Conservation (phyloP, 2,888 invertebrate species). For the Spodoptera picta region DNA sequence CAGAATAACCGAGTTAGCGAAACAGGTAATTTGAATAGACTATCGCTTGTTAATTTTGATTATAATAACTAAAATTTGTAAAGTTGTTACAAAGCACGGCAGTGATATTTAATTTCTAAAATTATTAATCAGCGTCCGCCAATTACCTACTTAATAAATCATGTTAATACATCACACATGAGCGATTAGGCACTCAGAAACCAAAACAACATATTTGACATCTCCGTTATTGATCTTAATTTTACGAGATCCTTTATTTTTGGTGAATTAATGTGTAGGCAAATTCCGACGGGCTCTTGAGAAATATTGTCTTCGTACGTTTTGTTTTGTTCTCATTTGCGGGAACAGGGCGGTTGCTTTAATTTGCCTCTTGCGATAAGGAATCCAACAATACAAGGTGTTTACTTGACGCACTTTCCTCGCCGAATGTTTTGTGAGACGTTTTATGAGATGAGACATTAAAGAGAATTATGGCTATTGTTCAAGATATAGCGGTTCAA, state of each 20-base stretch:
- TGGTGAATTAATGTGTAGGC: slow-evolving; percentile 58
- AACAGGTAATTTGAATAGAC: too few species aligned
- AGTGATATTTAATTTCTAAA: slow-evolving; percentile 3
- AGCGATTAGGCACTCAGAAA: background rate
- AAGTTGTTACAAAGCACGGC: too few species aligned
- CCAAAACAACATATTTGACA: slow-evolving; percentile 2
- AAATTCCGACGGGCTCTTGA: slow-evolving; percentile 52
- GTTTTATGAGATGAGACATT: slow-evolving; percentile 63
- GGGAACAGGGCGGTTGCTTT: slow-evolving; percentile 59
- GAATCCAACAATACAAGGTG: slow-evolving; percentile 69
- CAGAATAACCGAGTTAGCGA: too few species aligned
- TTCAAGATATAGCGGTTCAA: slow-evolving; percentile 56
- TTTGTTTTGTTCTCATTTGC: slow-evolving; percentile 70
- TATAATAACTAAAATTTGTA: too few species aligned
- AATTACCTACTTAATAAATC: too few species aligned
- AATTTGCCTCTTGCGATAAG: slow-evolving; percentile 69
- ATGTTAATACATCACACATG: too few species aligned
- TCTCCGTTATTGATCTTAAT: slow-evolving; percentile 26
- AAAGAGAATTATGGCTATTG: slow-evolving; percentile 65
- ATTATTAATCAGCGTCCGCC: background rate
- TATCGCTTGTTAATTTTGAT: too few species aligned
- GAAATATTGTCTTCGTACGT: slow-evolving; percentile 65
- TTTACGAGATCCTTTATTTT: slow-evolving; percentile 42
- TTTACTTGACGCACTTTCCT: slow-evolving; percentile 64
- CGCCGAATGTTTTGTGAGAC: slow-evolving; percentile 61